phyloP scores from a whole-genome alignment of 2,113 vertebrate genomes.

The Athene cunicularia region DNA sequence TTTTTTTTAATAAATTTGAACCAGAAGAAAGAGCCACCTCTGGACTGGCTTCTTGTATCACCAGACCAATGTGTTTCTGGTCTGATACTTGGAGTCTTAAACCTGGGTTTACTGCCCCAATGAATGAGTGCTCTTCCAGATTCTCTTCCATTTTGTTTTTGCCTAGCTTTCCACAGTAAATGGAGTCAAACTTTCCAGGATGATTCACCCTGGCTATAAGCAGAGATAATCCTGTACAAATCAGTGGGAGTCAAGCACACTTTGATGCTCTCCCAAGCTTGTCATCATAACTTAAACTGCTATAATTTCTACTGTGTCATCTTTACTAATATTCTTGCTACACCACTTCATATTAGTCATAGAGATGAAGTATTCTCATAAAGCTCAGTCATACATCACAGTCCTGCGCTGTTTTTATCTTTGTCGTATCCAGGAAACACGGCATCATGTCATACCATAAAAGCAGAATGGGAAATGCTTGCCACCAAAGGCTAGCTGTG shows the following conservation, averaged over 20 bases:
- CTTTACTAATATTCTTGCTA: background rate
- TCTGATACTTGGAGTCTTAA: background rate
- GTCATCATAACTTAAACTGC: background rate
- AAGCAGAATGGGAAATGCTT: background rate
- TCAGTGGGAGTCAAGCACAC: background rate
- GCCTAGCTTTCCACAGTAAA: background rate
- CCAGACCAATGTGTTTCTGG: background rate
- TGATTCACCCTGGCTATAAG: background rate
- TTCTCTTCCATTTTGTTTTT: background rate
- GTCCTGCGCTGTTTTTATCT: background rate
- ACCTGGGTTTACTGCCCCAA: background rate
- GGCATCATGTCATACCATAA: background rate
- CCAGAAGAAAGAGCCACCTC: background rate
- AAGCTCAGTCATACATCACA: background rate
- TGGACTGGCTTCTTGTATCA: background rate
- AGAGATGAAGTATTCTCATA: background rate
- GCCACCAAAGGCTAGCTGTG: background rate
- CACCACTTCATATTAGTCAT: background rate
- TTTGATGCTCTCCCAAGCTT: background rate
- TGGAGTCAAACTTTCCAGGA: background rate
- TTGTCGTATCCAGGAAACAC: background rate
- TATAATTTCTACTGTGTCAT: background rate
- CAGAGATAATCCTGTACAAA: background rate
- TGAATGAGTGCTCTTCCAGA: background rate
- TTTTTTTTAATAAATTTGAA: background rate